Evolutionary conservation across 2,888 invertebrate species (phyloP), one percentile per base, ranked within the genome.

Genomic region (Drosophila limbata): DNA sequence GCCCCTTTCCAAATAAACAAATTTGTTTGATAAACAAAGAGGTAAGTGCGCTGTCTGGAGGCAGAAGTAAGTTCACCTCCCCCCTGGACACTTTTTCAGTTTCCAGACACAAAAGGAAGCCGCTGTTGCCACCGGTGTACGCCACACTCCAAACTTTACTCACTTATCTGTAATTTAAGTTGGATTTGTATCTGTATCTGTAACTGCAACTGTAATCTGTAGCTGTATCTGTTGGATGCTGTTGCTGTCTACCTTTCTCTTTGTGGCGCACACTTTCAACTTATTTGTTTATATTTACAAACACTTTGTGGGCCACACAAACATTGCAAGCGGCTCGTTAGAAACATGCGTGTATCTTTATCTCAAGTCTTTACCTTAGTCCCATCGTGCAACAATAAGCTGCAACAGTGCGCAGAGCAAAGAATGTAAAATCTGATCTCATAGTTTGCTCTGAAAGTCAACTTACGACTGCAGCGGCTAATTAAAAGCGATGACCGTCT

Each of bases 11-110:
- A 68, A 45, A 68, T 62, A 69, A 72, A 77, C 73, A 72, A 73
- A 82, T 57, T 88, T 77, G 81, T 80, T 83, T 77, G 77, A 63
- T 85, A 80, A 85, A 77, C 83, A 85, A 82, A 82, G 83, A 85
- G 83, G 80, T 73, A 66, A 82, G 52, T 40, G 64, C 33, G 39
- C 37, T 53, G 25, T 25, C 25, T 25, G 5, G 25, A 5, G 25
- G 39, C 19, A 21, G n/a, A 17, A 42, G 19, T 11, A 40, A 37
- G 28, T 13, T 15, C 42, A 51, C 65, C 55, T 39, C 37, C 19
- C 13, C n/a, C 60, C 21, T 59, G 0, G 17, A 1, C 11, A 15
- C 33, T 48, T 39, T 45, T 28, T 56, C 40, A 39, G n/a, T 21
- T 11, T 28, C 8, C 35, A 40, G 33, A 61, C 31, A 40, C 57